Evolutionary conservation across 2,888 invertebrate species (phyloP), one percentile per base, ranked within the genome.

Genomic region (Limulus polyphemus): DNA sequence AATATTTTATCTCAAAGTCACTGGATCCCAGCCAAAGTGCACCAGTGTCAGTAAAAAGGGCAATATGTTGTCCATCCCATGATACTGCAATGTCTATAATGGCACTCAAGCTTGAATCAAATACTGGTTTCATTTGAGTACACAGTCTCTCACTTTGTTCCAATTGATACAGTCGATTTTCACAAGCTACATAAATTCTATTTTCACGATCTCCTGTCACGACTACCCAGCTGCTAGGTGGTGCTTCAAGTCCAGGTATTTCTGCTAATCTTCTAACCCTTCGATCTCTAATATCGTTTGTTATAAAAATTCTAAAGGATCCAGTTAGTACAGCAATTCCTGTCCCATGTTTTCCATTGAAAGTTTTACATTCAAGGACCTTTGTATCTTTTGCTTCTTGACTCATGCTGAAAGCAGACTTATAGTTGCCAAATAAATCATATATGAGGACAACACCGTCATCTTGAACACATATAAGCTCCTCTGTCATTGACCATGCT

Each of bases 401-500:
- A n/a, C 90, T 89, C 83, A 94, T 86, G 72, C 86, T 85, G 76
- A 93, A 90, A 2, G 87, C 86, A 69, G 87, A 86, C 71, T 88
- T 86, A 74, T 88, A 88, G 56, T 83, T 85, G n/a, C 94, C 93
- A 78, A 91, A 93, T 81, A 97, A 86, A 74, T 93, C 89, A 74
- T 93, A 93, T 11, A 91, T 83, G 17, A 90, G 83, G 16, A 97
- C 88, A 74, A 86, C 85, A 1, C 95, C 95, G 79, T 95, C 93
- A 70, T 93, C 92, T 76, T 93, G 90, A 1, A 97, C 82, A 73
- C 91, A 93, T 2, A 97, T 79, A 7, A 97, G 79, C 72, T 94
- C 90, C 76, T 97, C 94, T 48, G 84, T 83, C 71, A 87, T 85
- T 0, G 94, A 90, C 97, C 97, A 97, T 0, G 92, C 93, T 79